phyloP scores from a whole-genome alignment of 92 coral and sea anemone genomes.

The Zoanthus solanderi region DNA sequence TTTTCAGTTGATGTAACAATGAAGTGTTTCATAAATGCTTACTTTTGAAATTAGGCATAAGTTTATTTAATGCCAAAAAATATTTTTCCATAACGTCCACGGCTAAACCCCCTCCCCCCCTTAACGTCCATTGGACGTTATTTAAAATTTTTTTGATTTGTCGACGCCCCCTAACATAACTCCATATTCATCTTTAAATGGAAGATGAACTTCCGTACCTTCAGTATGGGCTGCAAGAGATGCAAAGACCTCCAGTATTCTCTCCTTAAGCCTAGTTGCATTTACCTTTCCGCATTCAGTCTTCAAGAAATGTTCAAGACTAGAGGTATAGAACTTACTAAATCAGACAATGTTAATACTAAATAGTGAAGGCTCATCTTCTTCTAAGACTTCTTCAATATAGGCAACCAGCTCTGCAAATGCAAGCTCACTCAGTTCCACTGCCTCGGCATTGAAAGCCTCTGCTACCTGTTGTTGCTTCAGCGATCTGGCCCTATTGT shows the following conservation, averaged over 20 bases:
- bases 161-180: no score
- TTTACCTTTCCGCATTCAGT: background rate
- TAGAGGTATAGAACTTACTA: constrained; percentile 4
- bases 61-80: no score
- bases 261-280: constrained; percentile 68
- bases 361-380: constrained; percentile 15
- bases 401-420: constrained; percentile 69
- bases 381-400: constrained; percentile 29
- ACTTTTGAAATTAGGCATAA: no score
- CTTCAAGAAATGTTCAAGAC: background rate
- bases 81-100: no score
- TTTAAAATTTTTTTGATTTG: no score
- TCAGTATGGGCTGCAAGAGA: constrained; percentile 67
- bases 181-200: no score
- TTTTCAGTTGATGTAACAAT: no score
- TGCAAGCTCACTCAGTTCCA: constrained; percentile 52
- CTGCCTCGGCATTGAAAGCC: background rate
- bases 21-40: no score
- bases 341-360: constrained; percentile 61
- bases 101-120: no score
- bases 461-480: constrained; percentile 42
- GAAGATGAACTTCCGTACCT: constrained; percentile 61
- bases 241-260: constrained; percentile 66
- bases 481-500: constrained; percentile 47
- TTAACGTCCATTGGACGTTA: no score